Percentiles rank a stretch among this genome's conserved stretches.
Conservation (phyloP, 2,888 invertebrate genomes). For the Octonoba sinensis region DNA sequence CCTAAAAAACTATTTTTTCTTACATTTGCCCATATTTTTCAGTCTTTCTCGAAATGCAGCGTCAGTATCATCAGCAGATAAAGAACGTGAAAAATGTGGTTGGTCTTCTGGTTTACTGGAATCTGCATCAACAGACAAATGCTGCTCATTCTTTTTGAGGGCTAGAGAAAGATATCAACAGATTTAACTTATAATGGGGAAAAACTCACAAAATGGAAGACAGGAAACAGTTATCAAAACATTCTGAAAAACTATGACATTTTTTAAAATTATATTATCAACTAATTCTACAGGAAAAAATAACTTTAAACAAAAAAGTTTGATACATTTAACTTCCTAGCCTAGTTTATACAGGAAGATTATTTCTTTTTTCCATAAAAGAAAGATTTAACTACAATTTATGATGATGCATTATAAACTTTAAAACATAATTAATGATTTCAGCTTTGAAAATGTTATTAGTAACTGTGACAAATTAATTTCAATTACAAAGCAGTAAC, state of each 20-base stretch:
- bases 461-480: too few species aligned
- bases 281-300: not conserved
- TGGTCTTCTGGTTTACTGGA: conserved; percentile 23
- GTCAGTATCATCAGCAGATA: conserved; percentile 72
- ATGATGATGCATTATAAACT: not conserved
- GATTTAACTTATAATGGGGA: too few species aligned
- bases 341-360: not conserved
- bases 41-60: conserved; percentile 82
- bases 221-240: too few species aligned
- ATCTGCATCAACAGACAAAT: conserved; percentile 11
- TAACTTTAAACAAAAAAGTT: not conserved
- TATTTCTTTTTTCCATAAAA: not conserved
- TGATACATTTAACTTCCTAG: too few species aligned
- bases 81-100: conserved; percentile 30
- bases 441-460: too few species aligned
- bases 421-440: too few species aligned
- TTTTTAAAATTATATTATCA: too few species aligned
- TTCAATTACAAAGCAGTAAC: too few species aligned
- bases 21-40: conserved; percentile 85
- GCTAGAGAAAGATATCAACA: conserved; percentile 2
- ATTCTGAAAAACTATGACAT: too few species aligned
- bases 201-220: too few species aligned
- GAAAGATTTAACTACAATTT: not conserved
- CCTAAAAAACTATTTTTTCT: conserved; percentile 67
- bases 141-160: conserved; percentile 19